Base-by-base conservation (phyloP, 2,888 invertebrate species). In the Campoletis raptor region DNA sequence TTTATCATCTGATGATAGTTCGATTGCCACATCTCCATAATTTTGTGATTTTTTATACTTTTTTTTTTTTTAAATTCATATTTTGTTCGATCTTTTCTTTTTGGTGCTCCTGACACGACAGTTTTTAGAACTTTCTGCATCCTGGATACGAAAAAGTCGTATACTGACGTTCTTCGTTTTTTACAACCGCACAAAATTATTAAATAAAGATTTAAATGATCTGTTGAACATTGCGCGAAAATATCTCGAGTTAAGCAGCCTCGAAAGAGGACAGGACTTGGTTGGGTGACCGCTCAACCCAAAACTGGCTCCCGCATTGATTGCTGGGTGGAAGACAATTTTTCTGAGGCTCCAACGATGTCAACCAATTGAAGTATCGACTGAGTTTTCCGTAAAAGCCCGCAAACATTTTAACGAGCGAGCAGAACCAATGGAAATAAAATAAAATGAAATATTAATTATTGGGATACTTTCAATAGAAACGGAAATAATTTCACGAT, bases 1-100 rank as follows among this genome's bases (percentile, higher is more conserved):
- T 48, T 81, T 61, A 83, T 84, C 86, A 81, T 79, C 74, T 81
- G 61, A 64, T 69, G 74, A 45, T 66, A 83, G 30, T 12, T 67
- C 81, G 81, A 81, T 86, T 52, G 15, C 77, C 30, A 40, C 42
- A 70, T 66, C 54, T 12, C 45, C 48, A 66, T 81, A 74, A 76
- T 79, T 84, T 73, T n/a, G 52, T 18, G 30, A 8, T 48, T 36
- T 67, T 82, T 24, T 54, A 30, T 30, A 30, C 30, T 30, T 30
- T 7, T 36, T n/a, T 18, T 36, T 64, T 64, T 42, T 12, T 57
- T n/a, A n/a, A n/a, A n/a, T n/a, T 30, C 8, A 24, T 24, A 67
- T 42, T 42, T 30, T 18, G 3, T 5, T 76, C 24, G 2, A 18
- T 24, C 9, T 40, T 42, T 54, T 18, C 15, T 40, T 12, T 54